A percentile compares a stretch with the other conserved stretches of the same genome.
phyloP scores from a whole-genome alignment of 2,888 invertebrate species.

The Dilophus febrilis region DNA sequence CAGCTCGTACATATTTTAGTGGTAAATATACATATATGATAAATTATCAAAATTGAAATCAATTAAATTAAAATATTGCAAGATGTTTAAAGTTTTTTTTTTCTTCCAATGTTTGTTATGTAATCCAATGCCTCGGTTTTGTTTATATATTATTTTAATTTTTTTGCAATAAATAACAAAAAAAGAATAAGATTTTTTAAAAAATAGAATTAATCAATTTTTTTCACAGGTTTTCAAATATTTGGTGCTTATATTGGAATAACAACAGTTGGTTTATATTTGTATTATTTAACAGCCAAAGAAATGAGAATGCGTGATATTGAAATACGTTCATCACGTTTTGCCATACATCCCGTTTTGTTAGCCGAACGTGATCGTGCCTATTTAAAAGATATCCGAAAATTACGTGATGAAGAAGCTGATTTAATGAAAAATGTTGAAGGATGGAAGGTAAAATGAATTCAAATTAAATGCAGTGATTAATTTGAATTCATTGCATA shows the following conservation, averaged over 20 bases:
- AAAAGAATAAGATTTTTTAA: too few species aligned
- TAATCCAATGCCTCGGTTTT: too few species aligned
- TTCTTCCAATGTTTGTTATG: too few species aligned
- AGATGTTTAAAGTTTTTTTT: too few species aligned
- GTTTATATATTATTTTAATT: too few species aligned
- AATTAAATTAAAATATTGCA: too few species aligned
- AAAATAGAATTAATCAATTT: too few species aligned
- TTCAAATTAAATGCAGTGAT: not conserved
- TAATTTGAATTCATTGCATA: not conserved
- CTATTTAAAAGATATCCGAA: slow-evolving; percentile 53
- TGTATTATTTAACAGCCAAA: slow-evolving; percentile 34
- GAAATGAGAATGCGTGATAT: slow-evolving; percentile 33
- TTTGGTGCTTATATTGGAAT: slow-evolving; percentile 42
- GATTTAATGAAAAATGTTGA: slow-evolving; percentile 69
- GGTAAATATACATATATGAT: too few species aligned
- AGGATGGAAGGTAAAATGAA: slow-evolving; percentile 47
- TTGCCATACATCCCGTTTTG: slow-evolving; percentile 53
- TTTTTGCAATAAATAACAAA: too few species aligned
- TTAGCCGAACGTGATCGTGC: slow-evolving; percentile 62
- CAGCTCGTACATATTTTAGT: slow-evolving; percentile 51
- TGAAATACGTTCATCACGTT: slow-evolving; percentile 51
- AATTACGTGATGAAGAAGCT: slow-evolving; percentile 58
- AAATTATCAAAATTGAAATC: too few species aligned
- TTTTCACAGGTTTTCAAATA: slow-evolving; percentile 39
- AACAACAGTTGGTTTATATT: slow-evolving; percentile 32